phyloP scores from a whole-genome alignment of 2,113 vertebrate species.

The Platanista minor region DNA sequence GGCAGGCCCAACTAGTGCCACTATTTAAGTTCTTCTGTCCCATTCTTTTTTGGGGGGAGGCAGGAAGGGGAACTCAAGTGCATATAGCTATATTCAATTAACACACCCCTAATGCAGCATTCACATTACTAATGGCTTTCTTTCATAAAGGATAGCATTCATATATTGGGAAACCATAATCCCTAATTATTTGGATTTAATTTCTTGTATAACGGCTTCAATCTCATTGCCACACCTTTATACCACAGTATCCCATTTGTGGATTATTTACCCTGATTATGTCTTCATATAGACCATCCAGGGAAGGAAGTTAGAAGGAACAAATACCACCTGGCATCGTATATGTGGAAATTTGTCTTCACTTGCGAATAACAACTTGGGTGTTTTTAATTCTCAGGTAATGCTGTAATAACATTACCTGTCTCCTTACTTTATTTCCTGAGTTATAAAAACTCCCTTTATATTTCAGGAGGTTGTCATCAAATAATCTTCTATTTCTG shows the following conservation, averaged over 20 bases:
- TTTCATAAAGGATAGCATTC: background rate
- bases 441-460: background rate
- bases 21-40: background rate
- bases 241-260: background rate
- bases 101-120: too few species aligned
- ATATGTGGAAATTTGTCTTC: background rate
- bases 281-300: background rate
- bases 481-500: background rate
- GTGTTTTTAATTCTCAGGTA: background rate
- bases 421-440: background rate
- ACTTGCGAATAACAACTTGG: background rate
- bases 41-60: background rate
- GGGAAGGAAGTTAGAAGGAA: background rate
- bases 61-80: too few species aligned
- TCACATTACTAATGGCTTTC: background rate
- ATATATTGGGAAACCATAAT: background rate
- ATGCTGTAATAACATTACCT: background rate
- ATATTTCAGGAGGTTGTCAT: background rate
- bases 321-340: accelerated
- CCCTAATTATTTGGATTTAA: background rate
- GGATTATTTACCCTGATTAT: background rate
- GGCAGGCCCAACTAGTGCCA: background rate
- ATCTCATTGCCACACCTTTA: background rate
- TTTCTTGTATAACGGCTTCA: background rate
- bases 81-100: accelerated